phyloP scores from a whole-genome alignment of 2,888 invertebrate genomes.

The Ormyrus thymus region DNA sequence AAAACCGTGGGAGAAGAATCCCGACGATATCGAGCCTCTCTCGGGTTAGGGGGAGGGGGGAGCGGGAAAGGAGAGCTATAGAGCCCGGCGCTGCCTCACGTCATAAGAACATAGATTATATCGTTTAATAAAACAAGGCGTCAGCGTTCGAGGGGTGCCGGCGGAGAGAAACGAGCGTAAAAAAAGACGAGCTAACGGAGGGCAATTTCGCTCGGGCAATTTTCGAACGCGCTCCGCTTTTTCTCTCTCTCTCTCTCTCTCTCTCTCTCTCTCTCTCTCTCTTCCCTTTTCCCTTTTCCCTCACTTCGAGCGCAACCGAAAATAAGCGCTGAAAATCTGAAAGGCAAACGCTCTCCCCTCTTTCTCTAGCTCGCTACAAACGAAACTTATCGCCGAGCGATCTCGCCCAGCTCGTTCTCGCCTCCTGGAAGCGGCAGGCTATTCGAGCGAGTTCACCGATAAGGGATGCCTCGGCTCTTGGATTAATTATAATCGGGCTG shows the following conservation, averaged over 20 bases:
- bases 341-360: conserved; percentile 32
- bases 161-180: neutral
- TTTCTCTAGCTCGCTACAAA: neutral
- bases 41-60: neutral
- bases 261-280: neutral
- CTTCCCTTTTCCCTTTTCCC: too few species aligned
- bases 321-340: conserved; percentile 34
- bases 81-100: neutral
- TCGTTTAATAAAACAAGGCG: conserved; percentile 51
- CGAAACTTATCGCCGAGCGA: conserved; percentile 43
- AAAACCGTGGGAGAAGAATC: conserved; percentile 17
- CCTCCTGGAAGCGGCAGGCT: conserved; percentile 2
- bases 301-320: neutral
- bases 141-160: conserved; percentile 21
- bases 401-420: conserved; percentile 23
- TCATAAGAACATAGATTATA: conserved; percentile 49
- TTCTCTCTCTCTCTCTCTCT: neutral
- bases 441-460: conserved; percentile 46
- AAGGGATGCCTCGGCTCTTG: conserved; percentile 27
- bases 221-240: conserved; percentile 35
- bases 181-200: neutral
- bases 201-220: conserved; percentile 39
- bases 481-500: conserved; percentile 54
- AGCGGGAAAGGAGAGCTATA: neutral
- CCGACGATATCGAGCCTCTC: neutral